phyloP scores from a whole-genome alignment of 2,113 vertebrate genomes.

The Actenoides lindsayi region DNA sequence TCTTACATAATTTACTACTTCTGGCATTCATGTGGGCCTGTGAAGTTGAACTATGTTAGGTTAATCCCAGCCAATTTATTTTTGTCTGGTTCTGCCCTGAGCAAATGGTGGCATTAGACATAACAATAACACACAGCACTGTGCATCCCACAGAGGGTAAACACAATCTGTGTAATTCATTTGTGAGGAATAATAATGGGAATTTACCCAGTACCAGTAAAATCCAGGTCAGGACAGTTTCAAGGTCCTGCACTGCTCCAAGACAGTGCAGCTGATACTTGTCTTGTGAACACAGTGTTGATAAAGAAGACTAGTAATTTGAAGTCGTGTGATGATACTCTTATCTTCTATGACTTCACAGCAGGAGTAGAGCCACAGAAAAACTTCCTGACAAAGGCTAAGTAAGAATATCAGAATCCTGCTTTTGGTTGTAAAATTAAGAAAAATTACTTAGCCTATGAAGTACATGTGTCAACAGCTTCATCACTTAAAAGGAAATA shows the following conservation, averaged over 20 bases:
- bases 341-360: background rate
- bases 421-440: background rate
- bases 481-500: background rate
- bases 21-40: background rate
- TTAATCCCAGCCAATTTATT: slow-evolving; percentile 16
- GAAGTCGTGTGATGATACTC: background rate
- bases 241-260: background rate
- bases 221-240: slow-evolving; percentile 36
- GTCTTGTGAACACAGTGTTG: background rate
- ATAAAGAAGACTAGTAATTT: background rate
- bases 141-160: slow-evolving; percentile 15
- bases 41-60: background rate
- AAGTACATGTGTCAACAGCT: background rate
- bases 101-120: slow-evolving; percentile 31
- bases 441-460: background rate
- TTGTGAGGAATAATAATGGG: slow-evolving; percentile 20
- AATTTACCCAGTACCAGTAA: background rate
- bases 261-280: background rate
- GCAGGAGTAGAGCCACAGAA: background rate
- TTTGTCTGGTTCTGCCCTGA: slow-evolving; percentile 26
- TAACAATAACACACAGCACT: slow-evolving; percentile 24
- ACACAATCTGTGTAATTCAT: slow-evolving; percentile 35
- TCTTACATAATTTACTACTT: background rate
- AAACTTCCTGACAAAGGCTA: background rate
- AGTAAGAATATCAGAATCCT: background rate